Conservation (phyloP, 2,888 invertebrate genomes). For the Acanthococcus lagerstroemiae region DNA sequence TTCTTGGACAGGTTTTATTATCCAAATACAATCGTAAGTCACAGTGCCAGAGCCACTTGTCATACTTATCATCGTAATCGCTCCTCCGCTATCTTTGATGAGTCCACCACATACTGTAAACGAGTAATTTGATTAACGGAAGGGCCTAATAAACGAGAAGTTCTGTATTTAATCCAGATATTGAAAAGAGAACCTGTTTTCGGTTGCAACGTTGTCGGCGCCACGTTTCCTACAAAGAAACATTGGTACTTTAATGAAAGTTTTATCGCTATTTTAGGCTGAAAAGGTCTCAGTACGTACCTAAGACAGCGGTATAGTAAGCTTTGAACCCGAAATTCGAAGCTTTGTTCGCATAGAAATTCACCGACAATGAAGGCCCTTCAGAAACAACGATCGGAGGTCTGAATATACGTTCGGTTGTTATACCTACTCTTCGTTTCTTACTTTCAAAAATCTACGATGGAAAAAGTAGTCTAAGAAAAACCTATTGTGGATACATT, state of each 20-base stretch:
- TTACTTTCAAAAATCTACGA: conserved; percentile 57
- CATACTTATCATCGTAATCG: conserved; percentile 68
- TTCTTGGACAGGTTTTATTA: conserved; percentile 55
- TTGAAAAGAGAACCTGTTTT: conserved; percentile 37
- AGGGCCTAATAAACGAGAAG: too few relatives aligned
- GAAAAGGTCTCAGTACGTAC: conserved; percentile 35
- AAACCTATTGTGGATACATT: not conserved
- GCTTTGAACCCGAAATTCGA: conserved; percentile 57
- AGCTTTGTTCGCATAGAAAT: conserved; percentile 61
- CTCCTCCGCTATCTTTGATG: conserved; percentile 58
- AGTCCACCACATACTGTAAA: conserved; percentile 56
- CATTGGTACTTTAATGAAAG: not conserved
- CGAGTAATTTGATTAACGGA: too few relatives aligned
- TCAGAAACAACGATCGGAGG: conserved; percentile 56
- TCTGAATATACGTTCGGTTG: conserved; percentile 55
- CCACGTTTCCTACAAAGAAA: conserved; percentile 10
- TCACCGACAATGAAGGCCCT: conserved; percentile 52
- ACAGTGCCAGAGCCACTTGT: conserved; percentile 44
- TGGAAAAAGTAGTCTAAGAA: not conserved
- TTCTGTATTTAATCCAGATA: too few relatives aligned
- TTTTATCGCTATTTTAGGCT: not conserved
- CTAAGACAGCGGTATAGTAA: conserved; percentile 47
- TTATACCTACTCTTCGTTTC: conserved; percentile 43
- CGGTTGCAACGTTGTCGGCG: conserved; percentile 33
- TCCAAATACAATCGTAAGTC: conserved; percentile 60